Conservation (phyloP, 2,888 invertebrate species). For the Hirudinaria manillensis region DNA sequence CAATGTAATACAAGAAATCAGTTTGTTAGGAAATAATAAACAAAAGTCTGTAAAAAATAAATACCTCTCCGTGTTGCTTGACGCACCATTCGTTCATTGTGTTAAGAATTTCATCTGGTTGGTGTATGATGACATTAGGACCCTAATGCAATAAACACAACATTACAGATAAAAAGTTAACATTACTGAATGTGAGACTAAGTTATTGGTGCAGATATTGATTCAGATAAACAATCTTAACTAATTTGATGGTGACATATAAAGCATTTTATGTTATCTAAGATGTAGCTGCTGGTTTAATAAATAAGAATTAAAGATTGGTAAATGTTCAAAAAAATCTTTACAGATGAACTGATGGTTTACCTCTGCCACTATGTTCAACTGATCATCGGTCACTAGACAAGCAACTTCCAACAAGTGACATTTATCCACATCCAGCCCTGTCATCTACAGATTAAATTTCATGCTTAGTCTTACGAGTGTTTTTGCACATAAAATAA, state of each 20-base stretch:
- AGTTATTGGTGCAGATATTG: too few relatives aligned
- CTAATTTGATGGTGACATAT: too few relatives aligned
- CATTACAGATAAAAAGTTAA: slow-evolving; percentile 3
- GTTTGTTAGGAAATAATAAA: too few relatives aligned
- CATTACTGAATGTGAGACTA: too few relatives aligned
- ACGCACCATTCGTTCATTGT: slow-evolving; percentile 80
- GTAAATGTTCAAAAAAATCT: neutral
- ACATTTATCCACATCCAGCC: slow-evolving; percentile 70
- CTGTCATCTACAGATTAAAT: slow-evolving; percentile 67
- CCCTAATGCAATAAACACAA: slow-evolving; percentile 54
- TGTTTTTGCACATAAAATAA: neutral
- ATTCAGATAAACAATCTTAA: neutral
- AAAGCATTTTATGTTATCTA: too few relatives aligned
- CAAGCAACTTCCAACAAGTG: slow-evolving; percentile 83
- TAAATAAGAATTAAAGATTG: neutral
- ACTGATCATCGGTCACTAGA: slow-evolving; percentile 73
- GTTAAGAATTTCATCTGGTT: slow-evolving; percentile 66
- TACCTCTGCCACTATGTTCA: slow-evolving; percentile 67
- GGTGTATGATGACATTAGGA: slow-evolving; percentile 72
- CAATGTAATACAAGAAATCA: too few relatives aligned
- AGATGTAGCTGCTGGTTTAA: neutral
- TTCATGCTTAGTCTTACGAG: neutral
- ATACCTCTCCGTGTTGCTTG: slow-evolving; percentile 71
- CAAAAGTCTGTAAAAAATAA: neutral
- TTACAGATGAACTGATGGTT: neutral